A percentile compares a stretch with the other conserved stretches of the same genome.
phyloP scores from a whole-genome alignment of 2,797 vertebrate species.

The Spinibarbus caldwelli region DNA sequence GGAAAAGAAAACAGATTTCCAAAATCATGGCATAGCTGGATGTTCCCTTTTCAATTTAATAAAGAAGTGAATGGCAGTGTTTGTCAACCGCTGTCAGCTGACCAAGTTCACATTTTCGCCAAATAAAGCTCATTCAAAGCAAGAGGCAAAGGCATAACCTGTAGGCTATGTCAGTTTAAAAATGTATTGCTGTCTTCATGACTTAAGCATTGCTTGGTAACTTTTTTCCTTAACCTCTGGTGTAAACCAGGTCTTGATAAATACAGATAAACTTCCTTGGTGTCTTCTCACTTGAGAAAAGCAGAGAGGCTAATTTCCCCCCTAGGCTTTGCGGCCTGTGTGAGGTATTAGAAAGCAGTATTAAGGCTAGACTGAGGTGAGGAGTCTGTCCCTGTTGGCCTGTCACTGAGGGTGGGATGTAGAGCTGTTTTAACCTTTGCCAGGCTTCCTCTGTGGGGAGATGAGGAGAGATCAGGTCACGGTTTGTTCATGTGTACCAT shows the following conservation, averaged over 20 bases:
- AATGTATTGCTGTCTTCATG: constrained; percentile 19
- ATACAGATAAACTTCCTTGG: constrained; percentile 42
- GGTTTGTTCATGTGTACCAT: constrained; percentile 88
- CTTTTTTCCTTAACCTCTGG: background rate
- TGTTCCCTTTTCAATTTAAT: constrained; percentile 68
- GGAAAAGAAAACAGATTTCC: constrained; percentile 57
- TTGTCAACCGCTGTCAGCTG: constrained; percentile 60
- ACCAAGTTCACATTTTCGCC: constrained; percentile 39
- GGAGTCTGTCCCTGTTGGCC: constrained; percentile 51
- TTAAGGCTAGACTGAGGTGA: constrained; percentile 54
- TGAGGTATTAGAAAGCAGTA: constrained; percentile 66
- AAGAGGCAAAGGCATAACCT: constrained; percentile 58
- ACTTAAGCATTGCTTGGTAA: background rate
- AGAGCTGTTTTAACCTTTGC: constrained; percentile 97
- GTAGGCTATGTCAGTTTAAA: constrained; percentile 22
- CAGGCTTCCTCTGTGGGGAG: constrained; percentile 89
- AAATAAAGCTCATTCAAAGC: constrained; percentile 52
- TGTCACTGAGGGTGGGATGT: constrained; percentile 75
- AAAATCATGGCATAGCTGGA: constrained; percentile 41
- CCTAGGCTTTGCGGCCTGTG: constrained; percentile 65
- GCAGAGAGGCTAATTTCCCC: constrained; percentile 66
- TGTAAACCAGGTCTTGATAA: constrained; percentile 34
- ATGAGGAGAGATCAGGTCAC: constrained; percentile 93
- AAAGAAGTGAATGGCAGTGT: constrained; percentile 64
- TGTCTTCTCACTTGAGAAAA: constrained; percentile 51